Base-by-base conservation (phyloP, 2,797 vertebrate species). In the Myotis myotis region DNA sequence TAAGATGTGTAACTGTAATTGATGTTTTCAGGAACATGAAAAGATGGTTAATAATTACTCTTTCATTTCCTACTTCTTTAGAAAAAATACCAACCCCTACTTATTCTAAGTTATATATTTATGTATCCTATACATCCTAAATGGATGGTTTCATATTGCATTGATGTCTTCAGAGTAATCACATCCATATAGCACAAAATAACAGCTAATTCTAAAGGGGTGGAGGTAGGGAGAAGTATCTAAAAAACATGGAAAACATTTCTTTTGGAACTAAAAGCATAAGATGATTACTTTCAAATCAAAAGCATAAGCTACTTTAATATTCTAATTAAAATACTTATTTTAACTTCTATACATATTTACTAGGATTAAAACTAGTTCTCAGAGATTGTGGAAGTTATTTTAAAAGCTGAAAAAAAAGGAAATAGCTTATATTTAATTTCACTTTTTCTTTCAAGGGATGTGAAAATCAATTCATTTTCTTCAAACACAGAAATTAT, bases 11-110 rank as follows among this genome's bases (percentile, higher is more conserved):
- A 98, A 97, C 96, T 76, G 41, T 97, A 98, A 98, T 96, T 98
- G 98, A 97, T 97, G 94, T 98, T 98, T 98, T 98, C 96, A 97
- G 95, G 97, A 95, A 97, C 87, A 94, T 97, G 94, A 98, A 98
- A 94, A 97, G 95, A 93, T 5, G 95, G 97, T 97, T 98, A 97
- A 98, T 97, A 98, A 98, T 97, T 97, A 98, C 94, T 97, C 96
- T 97, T 97, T 98, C 95, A 97, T 97, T 98, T 97, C 64, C 92
- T 86, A 96, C 83, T 96, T 97, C 96, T 96, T 97, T 95, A 96
- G 96, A 89, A 96, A 97, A 95, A 94, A 96, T 47, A 90, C 53
- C 75, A 95, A 87, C 49, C 66, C 94, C 90, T 79, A 94, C 89
- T 97, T 98, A 96, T 90, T 96, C 89, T 95, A 97, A 96, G 96